Evolutionary conservation across 2,888 invertebrate species (phyloP), one percentile per base, ranked within the genome.

Genomic region (Drosophila ezoana): DNA sequence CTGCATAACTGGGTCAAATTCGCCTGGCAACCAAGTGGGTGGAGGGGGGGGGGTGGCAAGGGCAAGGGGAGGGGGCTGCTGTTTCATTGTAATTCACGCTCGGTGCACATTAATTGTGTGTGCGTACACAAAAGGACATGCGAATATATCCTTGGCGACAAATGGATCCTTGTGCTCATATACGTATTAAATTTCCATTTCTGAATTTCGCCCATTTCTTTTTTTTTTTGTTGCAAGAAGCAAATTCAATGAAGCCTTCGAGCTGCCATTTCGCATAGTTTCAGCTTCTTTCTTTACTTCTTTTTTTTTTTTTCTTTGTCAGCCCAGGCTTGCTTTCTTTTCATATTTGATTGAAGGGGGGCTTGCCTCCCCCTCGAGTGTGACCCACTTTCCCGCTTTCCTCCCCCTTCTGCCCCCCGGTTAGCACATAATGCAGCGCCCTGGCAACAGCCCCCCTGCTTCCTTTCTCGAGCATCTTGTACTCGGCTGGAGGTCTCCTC

Each of bases 21-120:
- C 56, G 13, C 75, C 48, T 64, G 72, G 84, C 81, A 84, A 83
- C 87, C 73, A 63, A 54, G 65, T 41, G 60, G 16, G 28, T 41
- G 35, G 48, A 13, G 33, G 9, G 5, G 28, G 11, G 23, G 11
- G 1, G 38, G 10, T 1, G 5, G 10, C 18, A 18, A 18, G 18
- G 18, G n/a, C n/a, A n/a, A n/a, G n/a, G 16, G 1, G 1, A 37
- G 4, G 52, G 14, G 45, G 28, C 38, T 53, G 63, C 37, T 43
- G 18, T 43, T 57, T 51, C 69, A 66, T 69, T 83, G 81, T 83
- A 81, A 82, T 88, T 85, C 76, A 85, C 88, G 85, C 85, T 88
- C 67, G 68, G 56, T 85, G 88, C 85, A 85, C 88, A 88, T 88
- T 85, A 88, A 85, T 86, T 88, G 86, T 75, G 86, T 75, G 38